These are phyloP conservation scores for Eubucco bourcierii DNA, from an alignment of 2,113 vertebrate species.

Conservation along the genomic window DNA sequence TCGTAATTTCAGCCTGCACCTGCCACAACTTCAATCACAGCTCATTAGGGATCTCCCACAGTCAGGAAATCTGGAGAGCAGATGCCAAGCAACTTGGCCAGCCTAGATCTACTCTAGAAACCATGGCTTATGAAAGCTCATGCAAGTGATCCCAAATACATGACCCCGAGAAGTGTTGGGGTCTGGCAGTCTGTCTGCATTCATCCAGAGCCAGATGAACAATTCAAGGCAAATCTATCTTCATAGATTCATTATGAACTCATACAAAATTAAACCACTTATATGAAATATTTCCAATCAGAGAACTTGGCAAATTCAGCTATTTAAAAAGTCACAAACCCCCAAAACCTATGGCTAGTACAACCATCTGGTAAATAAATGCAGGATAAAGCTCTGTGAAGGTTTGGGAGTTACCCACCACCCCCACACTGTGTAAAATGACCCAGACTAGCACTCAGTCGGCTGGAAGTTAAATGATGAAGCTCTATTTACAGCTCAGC, in stretches of 20 bases:
- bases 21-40: constrained; percentile 32
- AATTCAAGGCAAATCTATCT: constrained; percentile 17
- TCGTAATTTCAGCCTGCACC: constrained; percentile 31
- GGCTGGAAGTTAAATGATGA: too few relatives aligned
- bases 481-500: too few relatives aligned
- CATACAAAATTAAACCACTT: constrained; percentile 15
- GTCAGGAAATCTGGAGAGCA: constrained; percentile 34
- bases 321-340: background rate
- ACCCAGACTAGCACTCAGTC: too few relatives aligned
- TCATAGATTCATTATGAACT: constrained; percentile 13
- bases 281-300: background rate
- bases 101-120: constrained; percentile 26
- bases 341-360: background rate
- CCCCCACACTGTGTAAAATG: too few relatives aligned
- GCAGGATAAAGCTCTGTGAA: background rate
- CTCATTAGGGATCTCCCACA: constrained; percentile 26
- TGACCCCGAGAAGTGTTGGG: background rate
- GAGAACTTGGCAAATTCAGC: background rate
- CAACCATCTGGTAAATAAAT: background rate
- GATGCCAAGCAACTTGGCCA: constrained; percentile 17
- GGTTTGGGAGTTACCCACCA: too few relatives aligned
- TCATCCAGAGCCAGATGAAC: background rate
- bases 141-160: background rate
- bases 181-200: constrained; percentile 10
- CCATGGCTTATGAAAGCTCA: background rate